phyloP scores from a whole-genome alignment of 2,797 vertebrate species.

The Peromyscus aztecus region DNA sequence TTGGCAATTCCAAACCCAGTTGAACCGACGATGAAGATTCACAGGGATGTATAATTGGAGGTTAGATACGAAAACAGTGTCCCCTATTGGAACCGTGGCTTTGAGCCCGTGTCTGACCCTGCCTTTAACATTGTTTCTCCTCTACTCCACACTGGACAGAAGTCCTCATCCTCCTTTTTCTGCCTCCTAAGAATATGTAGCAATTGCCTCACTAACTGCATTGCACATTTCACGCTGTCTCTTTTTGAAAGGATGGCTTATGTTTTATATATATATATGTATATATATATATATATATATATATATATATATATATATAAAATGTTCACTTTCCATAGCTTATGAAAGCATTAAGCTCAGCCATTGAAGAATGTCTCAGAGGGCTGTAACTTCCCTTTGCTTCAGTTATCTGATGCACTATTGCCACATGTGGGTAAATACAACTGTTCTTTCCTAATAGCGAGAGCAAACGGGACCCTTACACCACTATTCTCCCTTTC shows the following conservation, averaged over 20 bases:
- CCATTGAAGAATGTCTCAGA: not conserved
- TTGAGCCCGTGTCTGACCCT: not conserved
- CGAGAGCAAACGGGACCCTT: not conserved
- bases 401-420: not conserved
- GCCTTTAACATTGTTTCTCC: not conserved
- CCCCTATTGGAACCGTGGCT: not conserved
- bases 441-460: not conserved
- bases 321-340: not conserved
- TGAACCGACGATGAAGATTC: not conserved
- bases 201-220: not conserved
- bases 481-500: not conserved
- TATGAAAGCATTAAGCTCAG: not conserved
- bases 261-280: not conserved
- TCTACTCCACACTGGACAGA: not conserved
- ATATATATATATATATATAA: not conserved
- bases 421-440: slow-evolving; percentile 17
- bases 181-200: rapidly evolving
- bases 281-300: no score
- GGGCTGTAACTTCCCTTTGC: not conserved
- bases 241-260: not conserved
- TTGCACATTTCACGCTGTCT: not conserved
- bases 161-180: not conserved
- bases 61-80: not conserved
- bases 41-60: not conserved
- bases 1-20: not conserved